These are phyloP conservation scores for Arctocebus calabarensis DNA, from an alignment of 2,797 vertebrate species.

Conservation along the genomic window DNA sequence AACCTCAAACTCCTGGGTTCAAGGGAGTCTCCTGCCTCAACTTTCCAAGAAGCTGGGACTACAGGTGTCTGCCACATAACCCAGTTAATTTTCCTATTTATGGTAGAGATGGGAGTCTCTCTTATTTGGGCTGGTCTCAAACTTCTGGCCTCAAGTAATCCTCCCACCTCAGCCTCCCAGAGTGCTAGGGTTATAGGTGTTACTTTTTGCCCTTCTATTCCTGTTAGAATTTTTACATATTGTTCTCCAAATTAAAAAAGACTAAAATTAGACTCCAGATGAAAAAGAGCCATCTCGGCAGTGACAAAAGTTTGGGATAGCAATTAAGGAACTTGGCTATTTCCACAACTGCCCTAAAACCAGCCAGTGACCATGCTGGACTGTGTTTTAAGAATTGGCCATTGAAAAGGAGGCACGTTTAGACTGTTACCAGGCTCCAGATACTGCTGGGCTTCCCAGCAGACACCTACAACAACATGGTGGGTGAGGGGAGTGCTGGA, in stretches of 20 bases:
- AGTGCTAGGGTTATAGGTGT: neutral
- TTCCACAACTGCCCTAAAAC: neutral
- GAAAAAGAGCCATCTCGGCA: neutral
- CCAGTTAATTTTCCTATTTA: neutral
- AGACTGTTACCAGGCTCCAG: neutral
- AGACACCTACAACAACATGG: neutral
- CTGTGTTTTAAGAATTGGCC: neutral
- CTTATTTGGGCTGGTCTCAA: neutral
- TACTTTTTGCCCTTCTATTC: neutral
- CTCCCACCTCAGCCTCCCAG: neutral
- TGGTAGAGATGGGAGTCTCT: neutral
- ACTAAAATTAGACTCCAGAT: neutral
- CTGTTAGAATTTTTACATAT: neutral
- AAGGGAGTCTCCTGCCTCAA: too few species aligned
- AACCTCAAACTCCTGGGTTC: neutral
- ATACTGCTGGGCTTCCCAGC: neutral
- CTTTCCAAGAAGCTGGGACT: neutral
- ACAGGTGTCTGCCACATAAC: neutral
- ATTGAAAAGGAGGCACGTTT: neutral
- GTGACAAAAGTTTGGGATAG: neutral
- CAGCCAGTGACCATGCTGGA: neutral
- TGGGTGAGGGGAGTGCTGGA: neutral
- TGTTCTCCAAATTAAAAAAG: neutral
- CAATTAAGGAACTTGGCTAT: neutral
- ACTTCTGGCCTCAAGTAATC: neutral